Conservation (phyloP, 2,113 vertebrate genomes). For the Connochaetes taurinus region DNA sequence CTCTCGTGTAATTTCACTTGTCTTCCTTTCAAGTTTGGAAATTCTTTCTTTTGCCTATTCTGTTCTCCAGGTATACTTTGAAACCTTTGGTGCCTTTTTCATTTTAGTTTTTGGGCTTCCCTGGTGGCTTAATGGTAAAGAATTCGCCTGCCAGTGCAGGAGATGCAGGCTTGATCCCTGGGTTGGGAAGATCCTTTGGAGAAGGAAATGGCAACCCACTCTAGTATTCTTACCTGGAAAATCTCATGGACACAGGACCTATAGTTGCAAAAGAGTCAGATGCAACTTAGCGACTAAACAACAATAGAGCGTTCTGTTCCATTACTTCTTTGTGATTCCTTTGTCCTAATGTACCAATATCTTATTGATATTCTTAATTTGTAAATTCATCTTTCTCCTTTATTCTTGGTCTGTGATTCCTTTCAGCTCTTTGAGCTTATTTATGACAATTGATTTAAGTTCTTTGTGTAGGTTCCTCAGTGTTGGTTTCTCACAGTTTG, state of each 20-base stretch:
- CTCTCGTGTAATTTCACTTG: background rate
- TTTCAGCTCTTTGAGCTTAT: background rate
- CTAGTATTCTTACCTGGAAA: background rate
- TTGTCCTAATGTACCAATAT: background rate
- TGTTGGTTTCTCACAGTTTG: background rate
- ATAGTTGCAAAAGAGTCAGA: background rate
- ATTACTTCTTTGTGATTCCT: background rate
- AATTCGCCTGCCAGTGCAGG: background rate
- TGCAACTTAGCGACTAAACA: background rate
- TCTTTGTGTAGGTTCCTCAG: background rate
- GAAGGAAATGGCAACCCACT: background rate
- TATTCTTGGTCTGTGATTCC: background rate
- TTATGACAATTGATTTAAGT: background rate
- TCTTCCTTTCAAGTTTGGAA: background rate
- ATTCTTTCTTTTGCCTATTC: background rate
- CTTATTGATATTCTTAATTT: background rate
- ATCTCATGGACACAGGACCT: background rate
- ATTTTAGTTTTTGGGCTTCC: background rate
- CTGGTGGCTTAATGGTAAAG: background rate
- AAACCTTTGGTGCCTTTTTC: background rate
- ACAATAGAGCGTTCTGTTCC: background rate
- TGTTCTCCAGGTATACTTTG: background rate
- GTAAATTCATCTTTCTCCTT: background rate
- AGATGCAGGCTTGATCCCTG: background rate
- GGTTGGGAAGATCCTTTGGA: background rate